These are phyloP conservation scores for Drosophila persimilis DNA, from an alignment of 1,140 invertebrate species.

Conservation along the genomic window DNA sequence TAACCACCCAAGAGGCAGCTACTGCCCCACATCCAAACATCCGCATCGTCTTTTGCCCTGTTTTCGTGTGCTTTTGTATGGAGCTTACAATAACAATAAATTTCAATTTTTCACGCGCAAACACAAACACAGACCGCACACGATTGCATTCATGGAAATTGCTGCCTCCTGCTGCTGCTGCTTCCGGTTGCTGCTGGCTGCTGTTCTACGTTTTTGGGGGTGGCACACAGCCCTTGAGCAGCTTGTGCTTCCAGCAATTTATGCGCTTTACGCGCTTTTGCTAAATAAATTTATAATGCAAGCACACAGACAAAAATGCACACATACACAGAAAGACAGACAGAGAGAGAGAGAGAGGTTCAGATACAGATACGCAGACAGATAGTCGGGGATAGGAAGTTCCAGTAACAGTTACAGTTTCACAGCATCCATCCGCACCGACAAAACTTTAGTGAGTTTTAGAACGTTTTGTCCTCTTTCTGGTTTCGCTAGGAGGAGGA, in stretches of 20 bases:
- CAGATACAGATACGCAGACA: conserved; percentile 6
- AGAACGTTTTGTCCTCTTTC: conserved; percentile 54
- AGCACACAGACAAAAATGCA: conserved; percentile 17
- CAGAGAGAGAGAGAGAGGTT: conserved; percentile 1
- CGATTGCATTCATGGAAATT: conserved; percentile 40
- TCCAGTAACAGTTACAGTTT: conserved; percentile 48
- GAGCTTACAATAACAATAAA: conserved; percentile 76
- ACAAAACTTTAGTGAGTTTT: conserved; percentile 50
- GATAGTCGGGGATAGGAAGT: conserved; percentile 45
- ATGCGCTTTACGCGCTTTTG: conserved; percentile 72
- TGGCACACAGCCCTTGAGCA: conserved; percentile 57
- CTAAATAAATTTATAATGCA: conserved; percentile 77
- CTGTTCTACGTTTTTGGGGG: neutral
- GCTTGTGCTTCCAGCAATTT: conserved; percentile 67
- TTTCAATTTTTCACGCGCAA: conserved; percentile 74
- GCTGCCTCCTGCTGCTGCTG: conserved; percentile 12
- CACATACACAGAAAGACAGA: neutral
- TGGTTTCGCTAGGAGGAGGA: neutral
- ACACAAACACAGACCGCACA: conserved; percentile 6
- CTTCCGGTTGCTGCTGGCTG: conserved; percentile 1
- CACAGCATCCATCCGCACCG: neutral
- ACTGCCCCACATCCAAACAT: no score
- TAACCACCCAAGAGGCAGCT: neutral
- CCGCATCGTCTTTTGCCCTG: neutral
- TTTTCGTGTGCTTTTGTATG: conserved; percentile 15